Evolutionary conservation across 2,888 invertebrate species (phyloP).

Genomic region (Protodeltote pygarga): DNA sequence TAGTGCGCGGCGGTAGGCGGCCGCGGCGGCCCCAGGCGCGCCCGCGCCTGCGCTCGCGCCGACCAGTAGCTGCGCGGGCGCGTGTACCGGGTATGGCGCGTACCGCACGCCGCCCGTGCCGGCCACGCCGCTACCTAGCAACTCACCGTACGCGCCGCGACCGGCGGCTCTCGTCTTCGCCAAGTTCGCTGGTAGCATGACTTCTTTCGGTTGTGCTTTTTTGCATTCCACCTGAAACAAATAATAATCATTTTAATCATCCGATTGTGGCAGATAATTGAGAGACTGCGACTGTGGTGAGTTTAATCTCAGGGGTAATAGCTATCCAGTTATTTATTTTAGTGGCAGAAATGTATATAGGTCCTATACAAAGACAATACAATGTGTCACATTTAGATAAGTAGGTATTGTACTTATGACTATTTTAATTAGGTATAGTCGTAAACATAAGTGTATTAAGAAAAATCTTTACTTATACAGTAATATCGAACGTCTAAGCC

Average conservation of each 20-base stretch:
- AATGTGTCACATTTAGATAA: too few relatives aligned
- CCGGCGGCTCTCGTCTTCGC: constrained; percentile 98
- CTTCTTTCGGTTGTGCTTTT: constrained; percentile 99
- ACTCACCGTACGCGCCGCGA: constrained; percentile 99
- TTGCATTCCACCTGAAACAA: constrained; percentile 98
- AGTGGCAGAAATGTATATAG: too few relatives aligned
- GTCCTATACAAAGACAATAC: too few relatives aligned
- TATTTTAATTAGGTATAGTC: too few relatives aligned
- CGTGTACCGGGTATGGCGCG: constrained; percentile 88
- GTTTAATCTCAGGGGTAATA: too few relatives aligned
- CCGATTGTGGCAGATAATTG: neutral
- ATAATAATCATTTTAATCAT: neutral
- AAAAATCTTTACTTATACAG: too few relatives aligned
- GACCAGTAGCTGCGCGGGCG: constrained; percentile 80
- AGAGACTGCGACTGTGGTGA: neutral
- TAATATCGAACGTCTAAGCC: too few relatives aligned
- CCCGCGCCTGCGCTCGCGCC: constrained; percentile 74
- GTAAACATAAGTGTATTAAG: too few relatives aligned
- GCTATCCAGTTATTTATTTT: too few relatives aligned
- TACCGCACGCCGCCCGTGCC: constrained; percentile 88
- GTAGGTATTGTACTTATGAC: too few relatives aligned
- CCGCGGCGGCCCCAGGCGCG: constrained; percentile 69
- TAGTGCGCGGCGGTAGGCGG: constrained; percentile 78
- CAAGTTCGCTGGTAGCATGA: constrained; percentile 99
- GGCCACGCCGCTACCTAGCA: constrained; percentile 92